Evolutionary conservation across 53 echinoderm and acorn worm species (phyloP).

Genomic region (Paelopatides confundens): DNA sequence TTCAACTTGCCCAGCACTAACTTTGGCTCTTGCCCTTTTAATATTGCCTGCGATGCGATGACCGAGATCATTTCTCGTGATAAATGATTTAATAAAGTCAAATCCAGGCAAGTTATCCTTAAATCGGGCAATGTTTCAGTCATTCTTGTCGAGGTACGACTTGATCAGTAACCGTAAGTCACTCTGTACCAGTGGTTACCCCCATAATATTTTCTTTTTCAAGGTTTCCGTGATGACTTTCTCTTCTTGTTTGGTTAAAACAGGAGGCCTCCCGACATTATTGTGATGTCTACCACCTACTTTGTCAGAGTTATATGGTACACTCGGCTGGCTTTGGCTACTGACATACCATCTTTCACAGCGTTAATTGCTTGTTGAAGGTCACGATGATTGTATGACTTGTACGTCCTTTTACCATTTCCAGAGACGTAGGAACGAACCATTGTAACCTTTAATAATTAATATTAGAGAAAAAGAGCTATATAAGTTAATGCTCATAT

Average conservation of each 20-base stretch:
- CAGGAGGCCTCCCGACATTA: not conserved
- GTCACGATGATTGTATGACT: constrained; percentile 15
- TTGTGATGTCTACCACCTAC: not conserved
- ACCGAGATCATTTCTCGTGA: not conserved
- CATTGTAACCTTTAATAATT: not conserved
- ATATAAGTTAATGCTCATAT: too few species aligned
- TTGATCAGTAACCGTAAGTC: not conserved
- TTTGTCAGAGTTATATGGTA: not conserved
- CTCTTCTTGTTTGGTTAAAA: not conserved
- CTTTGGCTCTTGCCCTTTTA: not conserved
- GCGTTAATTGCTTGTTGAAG: not conserved
- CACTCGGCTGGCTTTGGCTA: not conserved
- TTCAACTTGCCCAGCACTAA: not conserved
- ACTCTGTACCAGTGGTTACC: not conserved
- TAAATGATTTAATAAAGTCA: not conserved
- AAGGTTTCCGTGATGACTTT: too few species aligned
- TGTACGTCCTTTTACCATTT: constrained; percentile 7
- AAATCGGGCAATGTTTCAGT: not conserved
- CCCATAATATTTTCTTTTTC: not conserved
- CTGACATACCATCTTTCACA: constrained; percentile 12
- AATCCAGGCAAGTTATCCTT: not conserved
- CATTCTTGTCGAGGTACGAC: not conserved
- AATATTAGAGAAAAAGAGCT: not conserved
- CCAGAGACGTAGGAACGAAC: constrained; percentile 6
- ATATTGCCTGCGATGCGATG: not conserved